Evolutionary conservation across 2,888 invertebrate species (phyloP), one percentile per base, ranked within the genome.

Genomic region (Allophyes oxyacanthae): DNA sequence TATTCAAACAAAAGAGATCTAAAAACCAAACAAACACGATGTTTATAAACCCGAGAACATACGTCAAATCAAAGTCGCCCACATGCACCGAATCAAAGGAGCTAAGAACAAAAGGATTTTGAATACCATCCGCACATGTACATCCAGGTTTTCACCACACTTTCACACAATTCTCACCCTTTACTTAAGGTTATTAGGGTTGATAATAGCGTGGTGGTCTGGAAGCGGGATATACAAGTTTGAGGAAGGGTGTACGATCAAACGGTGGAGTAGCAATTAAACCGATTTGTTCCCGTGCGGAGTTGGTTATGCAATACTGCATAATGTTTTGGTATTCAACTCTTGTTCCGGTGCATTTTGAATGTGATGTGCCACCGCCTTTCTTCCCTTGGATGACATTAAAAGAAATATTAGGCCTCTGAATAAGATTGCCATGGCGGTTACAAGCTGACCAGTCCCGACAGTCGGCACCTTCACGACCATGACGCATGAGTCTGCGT

Each of bases 51-150:
- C 45, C 45, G 37, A 30, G 55, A 49, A 63, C 64, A 64, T 54
- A 71, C 64, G 78, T 78, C 78, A 78, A 77, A 72, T 71, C 66
- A 70, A 66, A 76, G 69, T 65, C 65, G 64, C 62, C 62, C 10
- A 66, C 72, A 74, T 63, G 48, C 46, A 45, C 48, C 64, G 62
- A 69, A 83, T 84, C 85, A 85, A 85, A 85, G 85, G 72, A 59
- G 60, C 13, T 26, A 34, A 69, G 75, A 78, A 83, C 82, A 83
- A 82, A 83, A 79, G 80, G 72, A 78, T 64, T 73, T 52, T 46
- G 32, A 49, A 33, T 43, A 48, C 8, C 8, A 34, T n/a, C 40
- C 57, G 40, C 51, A 15, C 34, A 52, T 42, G 46, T 51, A 13
- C n/a, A 37, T 13, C 34, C n/a, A 32, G 15, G 7, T 11, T 20